phyloP scores from a whole-genome alignment of 2,113 vertebrate species.

The Ophthalmotilapia sp. region DNA sequence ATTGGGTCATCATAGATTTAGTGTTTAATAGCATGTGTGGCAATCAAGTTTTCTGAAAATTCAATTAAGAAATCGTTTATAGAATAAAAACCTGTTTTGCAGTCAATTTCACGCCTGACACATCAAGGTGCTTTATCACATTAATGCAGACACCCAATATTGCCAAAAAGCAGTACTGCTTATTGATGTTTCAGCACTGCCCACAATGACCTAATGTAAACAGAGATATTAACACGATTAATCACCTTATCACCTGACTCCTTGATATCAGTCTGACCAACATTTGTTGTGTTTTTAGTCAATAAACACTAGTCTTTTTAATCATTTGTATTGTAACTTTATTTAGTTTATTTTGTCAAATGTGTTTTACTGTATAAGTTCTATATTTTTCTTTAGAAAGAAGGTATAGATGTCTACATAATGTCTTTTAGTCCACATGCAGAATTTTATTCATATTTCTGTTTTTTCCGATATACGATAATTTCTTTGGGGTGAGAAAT shows the following conservation, averaged over 20 bases:
- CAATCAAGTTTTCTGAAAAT: rapidly evolving
- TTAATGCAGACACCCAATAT: background rate
- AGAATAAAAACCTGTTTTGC: background rate
- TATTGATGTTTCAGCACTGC: background rate
- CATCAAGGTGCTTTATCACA: background rate
- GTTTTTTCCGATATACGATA: rapidly evolving
- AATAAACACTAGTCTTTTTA: background rate
- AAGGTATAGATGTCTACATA: background rate
- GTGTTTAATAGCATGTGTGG: background rate
- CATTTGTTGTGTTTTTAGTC: background rate
- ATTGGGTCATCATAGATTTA: background rate
- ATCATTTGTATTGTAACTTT: background rate
- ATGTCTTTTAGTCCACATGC: background rate
- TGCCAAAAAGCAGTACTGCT: background rate
- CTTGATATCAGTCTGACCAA: background rate
- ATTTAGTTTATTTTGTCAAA: background rate
- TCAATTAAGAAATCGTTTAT: background rate
- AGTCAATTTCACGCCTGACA: background rate
- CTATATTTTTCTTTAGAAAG: background rate
- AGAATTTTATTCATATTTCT: background rate
- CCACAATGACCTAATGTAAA: background rate
- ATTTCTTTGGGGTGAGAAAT: background rate
- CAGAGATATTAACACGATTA: background rate
- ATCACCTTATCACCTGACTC: background rate
- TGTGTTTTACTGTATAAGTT: background rate